A percentile compares a stretch with the other conserved stretches of the same genome.
Conservation (phyloP, 2,113 vertebrate genomes). For the Sporophila hypoxantha region DNA sequence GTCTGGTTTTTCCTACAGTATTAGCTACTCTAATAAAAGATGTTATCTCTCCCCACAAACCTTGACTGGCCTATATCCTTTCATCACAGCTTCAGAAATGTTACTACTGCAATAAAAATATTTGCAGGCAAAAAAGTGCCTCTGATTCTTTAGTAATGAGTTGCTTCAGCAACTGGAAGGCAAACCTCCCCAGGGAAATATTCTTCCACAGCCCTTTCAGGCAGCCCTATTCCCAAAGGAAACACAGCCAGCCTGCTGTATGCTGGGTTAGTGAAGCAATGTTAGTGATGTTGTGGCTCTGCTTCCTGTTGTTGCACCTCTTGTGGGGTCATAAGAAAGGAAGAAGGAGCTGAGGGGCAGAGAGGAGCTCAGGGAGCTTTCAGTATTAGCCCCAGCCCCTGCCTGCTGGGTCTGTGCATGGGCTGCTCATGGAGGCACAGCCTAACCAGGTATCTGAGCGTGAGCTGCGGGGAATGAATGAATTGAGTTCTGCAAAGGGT, state of each 20-base stretch:
- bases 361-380: background rate
- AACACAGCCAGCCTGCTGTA: background rate
- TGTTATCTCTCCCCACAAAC: constrained; percentile 43
- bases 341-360: background rate
- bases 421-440: background rate
- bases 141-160: background rate
- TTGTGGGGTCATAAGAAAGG: background rate
- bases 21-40: constrained; percentile 50
- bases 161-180: background rate
- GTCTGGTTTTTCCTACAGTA: constrained; percentile 34
- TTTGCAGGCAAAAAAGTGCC: background rate
- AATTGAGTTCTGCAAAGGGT: background rate
- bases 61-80: constrained; percentile 40
- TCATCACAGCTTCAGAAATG: background rate
- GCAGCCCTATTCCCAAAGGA: background rate
- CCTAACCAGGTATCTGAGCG: too few relatives aligned
- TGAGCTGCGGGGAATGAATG: background rate
- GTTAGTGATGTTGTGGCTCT: background rate
- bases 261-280: background rate
- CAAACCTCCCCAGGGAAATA: background rate
- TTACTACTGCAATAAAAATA: constrained; percentile 22
- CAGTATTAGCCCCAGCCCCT: background rate
- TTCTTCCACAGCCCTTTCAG: background rate
- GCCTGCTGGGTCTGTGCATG: background rate
- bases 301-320: background rate